Conservation (phyloP, 2,113 vertebrate species). For the Uropsilus gracilis region DNA sequence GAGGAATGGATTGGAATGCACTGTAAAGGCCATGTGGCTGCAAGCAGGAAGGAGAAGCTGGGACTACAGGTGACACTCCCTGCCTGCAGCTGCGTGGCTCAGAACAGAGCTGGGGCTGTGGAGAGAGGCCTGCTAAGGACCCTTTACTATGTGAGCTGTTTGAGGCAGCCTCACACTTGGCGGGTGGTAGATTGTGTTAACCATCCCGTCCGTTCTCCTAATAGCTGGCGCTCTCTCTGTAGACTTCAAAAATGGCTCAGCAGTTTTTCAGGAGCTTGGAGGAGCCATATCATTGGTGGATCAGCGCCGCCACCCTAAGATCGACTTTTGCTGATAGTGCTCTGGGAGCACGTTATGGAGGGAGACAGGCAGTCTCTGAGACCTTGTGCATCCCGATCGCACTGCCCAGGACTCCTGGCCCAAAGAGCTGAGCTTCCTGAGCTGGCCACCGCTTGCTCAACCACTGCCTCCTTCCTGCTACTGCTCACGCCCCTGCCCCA, state of each 20-base stretch:
- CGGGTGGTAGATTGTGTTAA: neutral
- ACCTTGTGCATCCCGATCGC: neutral
- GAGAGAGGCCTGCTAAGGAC: neutral
- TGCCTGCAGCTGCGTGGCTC: neutral
- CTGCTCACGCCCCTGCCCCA: too few species aligned
- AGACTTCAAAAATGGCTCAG: neutral
- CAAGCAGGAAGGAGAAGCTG: neutral
- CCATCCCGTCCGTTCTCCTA: neutral
- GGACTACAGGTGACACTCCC: neutral
- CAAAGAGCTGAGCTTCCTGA: neutral
- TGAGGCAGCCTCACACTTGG: neutral
- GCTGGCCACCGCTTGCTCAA: neutral
- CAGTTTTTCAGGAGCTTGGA: neutral
- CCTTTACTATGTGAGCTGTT: neutral
- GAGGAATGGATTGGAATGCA: neutral
- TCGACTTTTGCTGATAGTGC: neutral
- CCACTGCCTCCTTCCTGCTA: neutral
- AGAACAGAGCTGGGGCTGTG: neutral
- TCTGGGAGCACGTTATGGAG: neutral
- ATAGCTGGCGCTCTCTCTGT: neutral
- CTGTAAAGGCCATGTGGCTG: neutral
- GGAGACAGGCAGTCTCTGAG: neutral
- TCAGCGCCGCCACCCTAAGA: neutral
- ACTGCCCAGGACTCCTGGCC: neutral
- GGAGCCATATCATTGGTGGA: constrained; percentile 8